Conservation (phyloP, 2,113 vertebrate genomes). For the Abramis brama region DNA sequence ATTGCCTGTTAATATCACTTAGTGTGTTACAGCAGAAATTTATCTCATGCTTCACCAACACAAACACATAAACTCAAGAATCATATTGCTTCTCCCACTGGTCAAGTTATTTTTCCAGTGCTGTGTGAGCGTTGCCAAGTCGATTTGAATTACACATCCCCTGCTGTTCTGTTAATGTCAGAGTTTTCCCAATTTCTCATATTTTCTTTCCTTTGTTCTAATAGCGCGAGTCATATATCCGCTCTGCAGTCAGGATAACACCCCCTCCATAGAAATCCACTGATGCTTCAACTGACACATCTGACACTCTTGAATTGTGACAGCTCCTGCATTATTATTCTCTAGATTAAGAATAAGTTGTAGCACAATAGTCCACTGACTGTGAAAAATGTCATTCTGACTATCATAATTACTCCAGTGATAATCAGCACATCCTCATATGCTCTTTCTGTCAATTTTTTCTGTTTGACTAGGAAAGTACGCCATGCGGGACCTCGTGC, state of each 20-base stretch:
- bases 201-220: conserved; percentile 61
- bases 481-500: conserved; percentile 97
- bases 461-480: conserved; percentile 85
- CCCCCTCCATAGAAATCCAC: neutral
- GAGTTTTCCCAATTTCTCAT: conserved; percentile 49
- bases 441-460: neutral
- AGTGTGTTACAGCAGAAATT: neutral
- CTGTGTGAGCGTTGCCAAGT: conserved; percentile 28
- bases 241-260: conserved; percentile 61
- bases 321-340: conserved; percentile 7
- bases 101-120: conserved; percentile 3
- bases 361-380: neutral
- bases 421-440: neutral
- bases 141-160: conserved; percentile 61
- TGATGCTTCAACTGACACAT: conserved; percentile 20
- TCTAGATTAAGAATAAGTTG: conserved; percentile 18
- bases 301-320: conserved; percentile 2
- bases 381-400: conserved; percentile 18
- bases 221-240: conserved; percentile 57
- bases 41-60: neutral
- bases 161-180: conserved; percentile 62
- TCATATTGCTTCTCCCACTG: conserved; percentile 9
- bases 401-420: neutral
- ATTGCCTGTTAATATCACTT: conserved; percentile 16
- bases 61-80: conserved; percentile 15